Evolutionary conservation across 2,113 vertebrate genomes (phyloP).

Genomic region (Tautogolabrus adspersus): DNA sequence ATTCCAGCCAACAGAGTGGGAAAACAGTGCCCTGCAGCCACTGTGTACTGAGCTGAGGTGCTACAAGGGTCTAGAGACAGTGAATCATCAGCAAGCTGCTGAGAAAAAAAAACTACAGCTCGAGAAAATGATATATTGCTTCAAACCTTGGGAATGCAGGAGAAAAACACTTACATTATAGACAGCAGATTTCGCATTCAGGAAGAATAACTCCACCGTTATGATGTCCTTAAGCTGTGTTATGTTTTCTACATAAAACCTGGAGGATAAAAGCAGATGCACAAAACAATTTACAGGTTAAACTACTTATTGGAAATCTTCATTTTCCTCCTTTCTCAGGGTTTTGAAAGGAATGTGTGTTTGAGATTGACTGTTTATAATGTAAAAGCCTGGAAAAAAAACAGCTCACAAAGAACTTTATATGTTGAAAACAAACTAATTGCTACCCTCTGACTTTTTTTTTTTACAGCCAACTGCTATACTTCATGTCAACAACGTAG

Average conservation of each 20-base stretch:
- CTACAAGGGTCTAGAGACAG: slow-evolving; percentile 51
- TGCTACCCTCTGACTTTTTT: background rate
- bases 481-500: slow-evolving; percentile 17
- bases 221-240: slow-evolving; percentile 96
- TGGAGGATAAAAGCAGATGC: slow-evolving; percentile 69
- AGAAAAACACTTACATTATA: slow-evolving; percentile 88
- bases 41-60: slow-evolving; percentile 54
- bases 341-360: background rate
- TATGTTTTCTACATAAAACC: slow-evolving; percentile 98
- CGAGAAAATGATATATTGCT: slow-evolving; percentile 8
- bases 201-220: slow-evolving; percentile 96
- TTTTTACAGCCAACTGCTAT: background rate
- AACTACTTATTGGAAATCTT: background rate
- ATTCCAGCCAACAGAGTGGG: slow-evolving; percentile 62
- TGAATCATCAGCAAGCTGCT: slow-evolving; percentile 66
- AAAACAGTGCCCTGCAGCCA: slow-evolving; percentile 65
- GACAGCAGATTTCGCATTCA: slow-evolving; percentile 97
- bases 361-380: background rate
- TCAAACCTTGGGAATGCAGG: slow-evolving; percentile 3
- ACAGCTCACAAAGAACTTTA: too few relatives aligned
- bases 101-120: slow-evolving; percentile 7
- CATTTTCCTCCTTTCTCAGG: background rate
- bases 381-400: background rate
- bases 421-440: too few relatives aligned
- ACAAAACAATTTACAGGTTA: background rate